Conservation (phyloP, 2,888 invertebrate species). For the Acanthosepion pharaonis region DNA sequence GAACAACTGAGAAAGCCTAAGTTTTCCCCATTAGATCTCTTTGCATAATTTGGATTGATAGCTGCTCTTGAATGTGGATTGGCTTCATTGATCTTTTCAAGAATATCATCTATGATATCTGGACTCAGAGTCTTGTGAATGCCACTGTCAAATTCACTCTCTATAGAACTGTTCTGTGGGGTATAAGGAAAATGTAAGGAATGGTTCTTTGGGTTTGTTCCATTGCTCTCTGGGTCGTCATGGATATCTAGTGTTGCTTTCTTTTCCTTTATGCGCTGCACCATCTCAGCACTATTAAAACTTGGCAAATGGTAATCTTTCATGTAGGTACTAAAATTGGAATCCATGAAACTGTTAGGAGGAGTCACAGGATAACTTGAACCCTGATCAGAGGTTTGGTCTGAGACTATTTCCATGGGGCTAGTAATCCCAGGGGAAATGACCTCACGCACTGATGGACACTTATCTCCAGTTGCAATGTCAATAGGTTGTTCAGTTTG, state of each 20-base stretch:
- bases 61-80: conserved; percentile 46
- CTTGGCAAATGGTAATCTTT: conserved; percentile 70
- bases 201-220: conserved; percentile 4
- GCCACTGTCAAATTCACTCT: conserved; percentile 61
- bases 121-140: conserved; percentile 35
- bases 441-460: conserved; percentile 34
- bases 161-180: conserved; percentile 74
- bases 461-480: conserved; percentile 48
- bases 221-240: conserved; percentile 34
- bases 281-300: conserved; percentile 76
- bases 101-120: conserved; percentile 46
- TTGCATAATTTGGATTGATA: conserved; percentile 10
- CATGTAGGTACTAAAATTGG: conserved; percentile 50
- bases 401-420: conserved; percentile 52
- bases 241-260: conserved; percentile 67
- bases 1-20: conserved; percentile 17
- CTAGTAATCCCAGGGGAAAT: conserved; percentile 48
- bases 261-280: conserved; percentile 74
- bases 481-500: conserved; percentile 46
- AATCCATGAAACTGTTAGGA: conserved; percentile 72
- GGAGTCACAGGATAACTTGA: conserved; percentile 70
- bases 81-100: conserved; percentile 46
- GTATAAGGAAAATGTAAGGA: conserved; percentile 69
- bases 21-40: conserved; percentile 39
- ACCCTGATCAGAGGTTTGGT: conserved; percentile 53